Evolutionary conservation across 2,888 invertebrate genomes (phyloP), one percentile per base, ranked within the genome.

Genomic region (Girardia tigrina): DNA sequence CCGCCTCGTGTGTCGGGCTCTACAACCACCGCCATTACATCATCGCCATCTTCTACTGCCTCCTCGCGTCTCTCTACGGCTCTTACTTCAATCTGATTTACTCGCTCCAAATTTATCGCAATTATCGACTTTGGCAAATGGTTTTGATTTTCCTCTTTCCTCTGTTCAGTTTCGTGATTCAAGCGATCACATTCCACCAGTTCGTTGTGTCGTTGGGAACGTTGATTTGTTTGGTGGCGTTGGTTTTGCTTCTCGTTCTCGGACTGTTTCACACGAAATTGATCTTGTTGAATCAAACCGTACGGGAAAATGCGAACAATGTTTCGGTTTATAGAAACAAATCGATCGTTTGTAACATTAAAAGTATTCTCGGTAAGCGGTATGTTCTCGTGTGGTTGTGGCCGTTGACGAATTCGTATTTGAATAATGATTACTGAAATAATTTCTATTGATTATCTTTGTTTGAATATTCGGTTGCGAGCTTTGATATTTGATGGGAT

Each of bases 21-120:
- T 29, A 26, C 36, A 75, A 75, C 16, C 75, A 75, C 14, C 74
- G 76, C 8, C 77, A 77, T 27, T 76, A 76, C 26, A 20, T 77
- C 23, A n/a, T 77, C 4, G 42, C 76, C n/a, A 70, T 77, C 14
- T 27, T 77, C 8, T 77, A 76, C 70, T 76, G 77, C 20, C 23
- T 70, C 20, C 6, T 75, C 16, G 75, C 75, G 1, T 23, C 75
- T 23, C 1, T 75, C 1, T 75, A 75, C 20, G 75, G 72, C 28
- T 28, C 75, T 0, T n/a, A 72, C 16, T 75, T 75, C 20, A 75
- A 75, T 28, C n/a, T 29, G 16, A 16, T n/a, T n/a, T 72, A 72
- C 27, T 27, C 26, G 14, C 20, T 75, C 6, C 16, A 71, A 28
- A n/a, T 72, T 2, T 29, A 28, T 73, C n/a, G 20, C 1, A 20